phyloP scores from a whole-genome alignment of 2,113 vertebrate species.

The Sula dactylatra region DNA sequence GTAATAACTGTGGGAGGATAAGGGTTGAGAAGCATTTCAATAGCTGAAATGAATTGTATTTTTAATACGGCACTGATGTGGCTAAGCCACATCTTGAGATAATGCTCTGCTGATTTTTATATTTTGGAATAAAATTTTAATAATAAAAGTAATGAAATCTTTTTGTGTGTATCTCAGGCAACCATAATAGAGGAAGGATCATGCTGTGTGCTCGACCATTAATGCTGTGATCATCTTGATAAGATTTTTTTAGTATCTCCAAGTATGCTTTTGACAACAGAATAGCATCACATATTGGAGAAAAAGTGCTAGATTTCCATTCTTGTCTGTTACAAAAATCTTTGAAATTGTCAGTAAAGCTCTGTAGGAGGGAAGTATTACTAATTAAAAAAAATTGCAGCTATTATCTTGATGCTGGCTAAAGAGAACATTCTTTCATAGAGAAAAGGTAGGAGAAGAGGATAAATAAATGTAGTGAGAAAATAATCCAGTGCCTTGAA shows the following conservation, averaged over 20 bases:
- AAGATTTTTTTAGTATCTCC: neutral
- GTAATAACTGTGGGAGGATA: neutral
- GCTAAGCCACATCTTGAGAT: neutral
- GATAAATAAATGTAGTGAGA: neutral
- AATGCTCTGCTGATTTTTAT: neutral
- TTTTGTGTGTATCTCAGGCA: neutral
- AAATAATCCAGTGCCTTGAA: neutral
- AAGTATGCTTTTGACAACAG: neutral
- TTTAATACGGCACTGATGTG: neutral
- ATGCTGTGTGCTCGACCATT: neutral
- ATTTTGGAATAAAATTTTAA: constrained; percentile 5
- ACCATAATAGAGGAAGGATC: neutral
- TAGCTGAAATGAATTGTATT: neutral
- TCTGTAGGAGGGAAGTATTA: neutral
- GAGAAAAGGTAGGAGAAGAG: neutral
- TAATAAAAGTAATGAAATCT: neutral
- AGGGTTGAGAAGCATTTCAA: neutral
- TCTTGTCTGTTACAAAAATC: neutral
- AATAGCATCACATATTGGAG: neutral
- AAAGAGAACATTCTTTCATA: neutral
- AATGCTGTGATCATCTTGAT: neutral
- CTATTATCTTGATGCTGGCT: neutral
- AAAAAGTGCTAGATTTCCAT: neutral
- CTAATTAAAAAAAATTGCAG: neutral
- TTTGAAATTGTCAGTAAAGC: neutral